These are phyloP conservation scores for Augochlorella aurata DNA, from an alignment of 2,888 invertebrate species.

Conservation along the genomic window DNA sequence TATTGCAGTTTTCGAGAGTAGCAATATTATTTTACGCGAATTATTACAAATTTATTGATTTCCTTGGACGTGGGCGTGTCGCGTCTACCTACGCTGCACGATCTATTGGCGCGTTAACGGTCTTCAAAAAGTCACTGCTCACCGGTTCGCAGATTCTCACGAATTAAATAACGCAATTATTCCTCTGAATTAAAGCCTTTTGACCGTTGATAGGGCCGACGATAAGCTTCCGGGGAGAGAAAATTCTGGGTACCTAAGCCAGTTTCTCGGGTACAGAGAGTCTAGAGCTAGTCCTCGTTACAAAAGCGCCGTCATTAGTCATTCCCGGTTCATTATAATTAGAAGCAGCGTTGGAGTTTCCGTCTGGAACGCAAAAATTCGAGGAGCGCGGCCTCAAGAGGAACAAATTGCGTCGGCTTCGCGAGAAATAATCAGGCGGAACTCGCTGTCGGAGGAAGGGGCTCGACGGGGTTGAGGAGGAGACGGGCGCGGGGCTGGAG, in stretches of 20 bases:
- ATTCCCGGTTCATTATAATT: conserved; percentile 22
- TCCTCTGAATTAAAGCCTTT: background rate
- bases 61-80: no score
- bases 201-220: background rate
- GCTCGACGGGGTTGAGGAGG: background rate
- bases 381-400: conserved; percentile 19
- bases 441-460: background rate
- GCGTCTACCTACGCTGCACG: no score
- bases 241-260: background rate
- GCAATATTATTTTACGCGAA: no score
- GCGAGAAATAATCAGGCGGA: conserved; percentile 38
- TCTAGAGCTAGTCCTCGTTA: background rate
- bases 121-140: background rate
- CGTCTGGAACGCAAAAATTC: conserved; percentile 8
- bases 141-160: background rate
- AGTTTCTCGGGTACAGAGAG: background rate
- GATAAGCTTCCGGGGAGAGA: conserved; percentile 1
- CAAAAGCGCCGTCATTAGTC: conserved; percentile 10
- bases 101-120: background rate
- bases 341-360: background rate
- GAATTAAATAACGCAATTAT: background rate
- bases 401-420: conserved; percentile 21
- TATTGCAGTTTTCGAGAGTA: background rate
- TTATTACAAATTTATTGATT: no score
- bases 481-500: background rate